Base-by-base conservation (phyloP, 35 echinoderm and acorn worm species). In the Holothuria glaberrima region DNA sequence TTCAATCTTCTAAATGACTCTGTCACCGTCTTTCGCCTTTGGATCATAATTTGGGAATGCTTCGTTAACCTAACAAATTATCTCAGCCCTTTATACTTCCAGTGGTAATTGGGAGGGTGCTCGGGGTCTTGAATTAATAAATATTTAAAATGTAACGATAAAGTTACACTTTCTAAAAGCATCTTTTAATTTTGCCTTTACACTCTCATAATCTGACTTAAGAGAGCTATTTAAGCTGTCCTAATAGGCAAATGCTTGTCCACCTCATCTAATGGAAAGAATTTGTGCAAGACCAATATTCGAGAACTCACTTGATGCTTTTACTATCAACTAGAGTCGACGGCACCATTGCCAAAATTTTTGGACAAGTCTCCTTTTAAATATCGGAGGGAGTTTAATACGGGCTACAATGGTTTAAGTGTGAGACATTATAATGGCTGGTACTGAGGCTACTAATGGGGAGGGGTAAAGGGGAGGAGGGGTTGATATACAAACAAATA, bases 41-140 rank as follows among this genome's bases (percentile, higher is more conserved):
- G 19, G 0, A 18, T 64, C 88, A 20, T 90, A 90, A 32, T 90
- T 56, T 18, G 88, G 58, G 48, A 90, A 90, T 90, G 88, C 88
- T 80, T 90, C 71, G 9, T 32, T 9, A 45, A 66, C 88, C 18
- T 80, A 65, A 32, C 75, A 10, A 20, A 30, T 33, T 62, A 90
- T 79, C 59, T 90, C 88, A 12, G 88, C 88, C 27, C 52, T 64
- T 3, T 79, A 90, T 20, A 90, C 75, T 58, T 65, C 71, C n/a
- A 90, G 30, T 33, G 72, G 62, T 90, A 54, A 28, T 67, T 52
- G n/a, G n/a, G n/a, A n/a, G 18, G 58, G 21, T 7, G 21, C 28
- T 65, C 57, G 73, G 19, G 72, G 73, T 45, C 88, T 59, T 19
- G 72, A 73, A 24, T 90, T 78, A 3, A 90, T 90, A 20, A 31